phyloP scores from a whole-genome alignment of 2,888 invertebrate genomes.

The Meiosimyza decipiens region DNA sequence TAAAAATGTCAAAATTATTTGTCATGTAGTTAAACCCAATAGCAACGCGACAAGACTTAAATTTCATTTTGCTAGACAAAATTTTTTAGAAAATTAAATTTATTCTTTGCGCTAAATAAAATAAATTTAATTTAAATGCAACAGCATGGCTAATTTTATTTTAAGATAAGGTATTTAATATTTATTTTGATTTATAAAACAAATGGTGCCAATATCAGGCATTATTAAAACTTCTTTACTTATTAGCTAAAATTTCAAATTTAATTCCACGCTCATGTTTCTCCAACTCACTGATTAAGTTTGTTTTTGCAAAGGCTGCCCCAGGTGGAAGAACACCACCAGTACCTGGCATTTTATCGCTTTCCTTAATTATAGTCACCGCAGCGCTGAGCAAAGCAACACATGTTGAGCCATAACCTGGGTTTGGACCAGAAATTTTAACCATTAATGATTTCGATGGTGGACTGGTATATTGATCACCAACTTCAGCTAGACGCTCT shows the following conservation, averaged over 20 bases:
- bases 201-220: neutral
- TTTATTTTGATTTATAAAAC: neutral
- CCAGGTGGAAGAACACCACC: constrained; percentile 91
- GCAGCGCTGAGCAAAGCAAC: constrained; percentile 79
- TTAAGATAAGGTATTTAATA: neutral
- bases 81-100: too few relatives aligned
- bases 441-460: constrained; percentile 76
- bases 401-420: constrained; percentile 86
- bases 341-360: constrained; percentile 80
- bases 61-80: too few relatives aligned
- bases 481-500: constrained; percentile 70
- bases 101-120: too few relatives aligned
- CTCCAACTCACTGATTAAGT: constrained; percentile 78
- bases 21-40: too few relatives aligned
- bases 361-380: constrained; percentile 79
- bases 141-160: too few relatives aligned
- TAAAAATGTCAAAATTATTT: too few relatives aligned
- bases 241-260: constrained; percentile 72
- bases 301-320: constrained; percentile 85
- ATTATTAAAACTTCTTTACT: constrained; percentile 45
- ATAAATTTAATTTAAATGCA: too few relatives aligned
- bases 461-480: constrained; percentile 67
- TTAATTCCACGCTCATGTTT: constrained; percentile 74
- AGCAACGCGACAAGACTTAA: too few relatives aligned
- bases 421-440: constrained; percentile 70